phyloP scores from a whole-genome alignment of 2,797 vertebrate species.

The Sebastes trivittatus region DNA sequence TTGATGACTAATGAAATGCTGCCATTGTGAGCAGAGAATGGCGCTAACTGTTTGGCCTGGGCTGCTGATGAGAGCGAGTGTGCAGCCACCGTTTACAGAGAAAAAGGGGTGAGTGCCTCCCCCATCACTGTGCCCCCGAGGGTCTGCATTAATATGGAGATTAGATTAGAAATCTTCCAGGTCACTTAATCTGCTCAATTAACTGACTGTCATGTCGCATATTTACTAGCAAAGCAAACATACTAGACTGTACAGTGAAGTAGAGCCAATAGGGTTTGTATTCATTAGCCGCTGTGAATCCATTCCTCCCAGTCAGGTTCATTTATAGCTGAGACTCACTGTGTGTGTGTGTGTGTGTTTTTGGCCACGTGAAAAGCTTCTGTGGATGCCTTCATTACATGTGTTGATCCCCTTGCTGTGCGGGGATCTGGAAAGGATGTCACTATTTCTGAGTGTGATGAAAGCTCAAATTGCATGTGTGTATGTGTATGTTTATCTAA shows the following conservation, averaged over 20 bases:
- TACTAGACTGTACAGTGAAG: background rate
- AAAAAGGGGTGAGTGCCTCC: background rate
- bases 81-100: background rate
- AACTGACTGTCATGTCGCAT: constrained; percentile 61
- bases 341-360: constrained; percentile 4
- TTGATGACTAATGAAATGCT: constrained; percentile 9
- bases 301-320: constrained; percentile 5
- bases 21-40: constrained; percentile 1
- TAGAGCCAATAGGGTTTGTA: background rate
- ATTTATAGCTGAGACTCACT: background rate
- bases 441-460: constrained; percentile 29
- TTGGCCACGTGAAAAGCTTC: constrained; percentile 2
- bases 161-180: constrained; percentile 69
- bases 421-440: constrained; percentile 29
- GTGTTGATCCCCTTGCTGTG: constrained; percentile 43
- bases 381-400: constrained; percentile 29
- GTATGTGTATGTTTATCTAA: background rate
- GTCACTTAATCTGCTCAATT: constrained; percentile 66
- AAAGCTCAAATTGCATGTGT: background rate
- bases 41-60: background rate
- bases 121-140: constrained; percentile 28
- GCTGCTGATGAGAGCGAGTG: background rate
- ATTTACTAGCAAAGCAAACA: constrained; percentile 42
- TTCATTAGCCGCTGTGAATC: background rate
- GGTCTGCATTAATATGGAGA: constrained; percentile 59